A percentile compares a stretch with the other conserved stretches of the same genome.
Evolutionary conservation across 2,888 invertebrate species (phyloP).

Genomic region (Dioctria rufipes): DNA sequence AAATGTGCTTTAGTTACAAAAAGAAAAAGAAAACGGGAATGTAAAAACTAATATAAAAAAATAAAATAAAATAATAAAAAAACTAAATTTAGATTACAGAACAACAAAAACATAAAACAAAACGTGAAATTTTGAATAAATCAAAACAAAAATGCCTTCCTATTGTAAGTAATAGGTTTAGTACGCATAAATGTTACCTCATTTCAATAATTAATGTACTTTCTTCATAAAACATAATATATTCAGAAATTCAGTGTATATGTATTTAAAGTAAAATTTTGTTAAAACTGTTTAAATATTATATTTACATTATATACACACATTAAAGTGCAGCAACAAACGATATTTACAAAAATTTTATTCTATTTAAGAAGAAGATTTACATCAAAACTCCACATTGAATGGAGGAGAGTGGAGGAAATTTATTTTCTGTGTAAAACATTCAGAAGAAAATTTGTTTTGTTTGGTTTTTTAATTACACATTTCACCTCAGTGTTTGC

Average conservation of each 20-base stretch:
- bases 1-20: conserved; percentile 42
- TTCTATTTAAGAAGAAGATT: conserved; percentile 5
- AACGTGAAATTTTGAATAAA: neutral
- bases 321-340: conserved; percentile 9
- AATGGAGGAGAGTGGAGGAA: neutral
- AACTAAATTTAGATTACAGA: conserved; percentile 16
- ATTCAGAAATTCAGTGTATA: conserved; percentile 20
- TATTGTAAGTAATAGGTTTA: conserved; percentile 62
- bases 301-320: conserved; percentile 5
- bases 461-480: conserved; percentile 12
- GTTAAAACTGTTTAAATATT: conserved; percentile 17
- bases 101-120: neutral
- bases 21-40: neutral
- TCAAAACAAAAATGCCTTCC: conserved; percentile 60
- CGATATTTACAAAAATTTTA: conserved; percentile 45
- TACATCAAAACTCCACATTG: neutral
- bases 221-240: neutral
- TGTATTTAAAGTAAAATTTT: conserved; percentile 42
- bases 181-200: conserved; percentile 60
- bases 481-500: no score
- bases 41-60: conserved; percentile 20
- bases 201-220: conserved; percentile 27
- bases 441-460: neutral
- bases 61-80: conserved; percentile 32
- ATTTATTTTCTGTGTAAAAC: conserved; percentile 15